Evolutionary conservation across 2,888 invertebrate species (phyloP).

Genomic region (Lumbricus terrestris): DNA sequence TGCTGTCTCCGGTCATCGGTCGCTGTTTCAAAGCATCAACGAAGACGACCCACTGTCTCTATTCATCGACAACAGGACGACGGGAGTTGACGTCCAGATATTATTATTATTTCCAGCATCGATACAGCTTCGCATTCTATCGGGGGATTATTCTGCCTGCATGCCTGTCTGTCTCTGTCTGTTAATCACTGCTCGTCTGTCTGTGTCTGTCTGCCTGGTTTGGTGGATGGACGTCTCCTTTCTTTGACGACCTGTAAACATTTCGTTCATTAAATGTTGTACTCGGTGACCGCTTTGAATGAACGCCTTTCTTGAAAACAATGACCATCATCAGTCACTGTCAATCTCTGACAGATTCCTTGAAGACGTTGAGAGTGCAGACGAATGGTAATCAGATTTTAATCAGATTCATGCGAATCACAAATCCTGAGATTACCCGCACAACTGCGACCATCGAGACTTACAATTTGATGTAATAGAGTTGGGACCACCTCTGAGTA

Average conservation of each 20-base stretch:
- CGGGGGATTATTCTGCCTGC: not conserved
- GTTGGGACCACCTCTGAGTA: too few species aligned
- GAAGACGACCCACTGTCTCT: not conserved
- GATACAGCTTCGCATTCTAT: not conserved
- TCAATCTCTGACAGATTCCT: not conserved
- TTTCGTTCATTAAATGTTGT: not conserved
- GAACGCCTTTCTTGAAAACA: not conserved
- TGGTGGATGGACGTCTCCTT: not conserved
- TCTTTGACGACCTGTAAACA: not conserved
- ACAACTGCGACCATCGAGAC: not conserved
- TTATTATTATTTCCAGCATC: not conserved
- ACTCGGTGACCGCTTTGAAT: not conserved
- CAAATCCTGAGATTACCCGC: not conserved
- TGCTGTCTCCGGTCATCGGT: not conserved
- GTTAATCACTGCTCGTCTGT: not conserved
- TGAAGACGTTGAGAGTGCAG: not conserved
- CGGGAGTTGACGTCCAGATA: not conserved
- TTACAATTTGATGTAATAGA: not conserved
- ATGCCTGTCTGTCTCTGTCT: not conserved
- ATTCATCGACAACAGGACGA: not conserved
- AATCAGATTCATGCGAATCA: not conserved
- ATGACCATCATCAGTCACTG: not conserved
- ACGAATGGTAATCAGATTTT: not conserved
- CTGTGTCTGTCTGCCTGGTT: not conserved
- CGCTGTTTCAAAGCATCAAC: not conserved